These are phyloP conservation scores for Poecilia gillii DNA, from an alignment of 2,797 vertebrate genomes.

Conservation along the genomic window DNA sequence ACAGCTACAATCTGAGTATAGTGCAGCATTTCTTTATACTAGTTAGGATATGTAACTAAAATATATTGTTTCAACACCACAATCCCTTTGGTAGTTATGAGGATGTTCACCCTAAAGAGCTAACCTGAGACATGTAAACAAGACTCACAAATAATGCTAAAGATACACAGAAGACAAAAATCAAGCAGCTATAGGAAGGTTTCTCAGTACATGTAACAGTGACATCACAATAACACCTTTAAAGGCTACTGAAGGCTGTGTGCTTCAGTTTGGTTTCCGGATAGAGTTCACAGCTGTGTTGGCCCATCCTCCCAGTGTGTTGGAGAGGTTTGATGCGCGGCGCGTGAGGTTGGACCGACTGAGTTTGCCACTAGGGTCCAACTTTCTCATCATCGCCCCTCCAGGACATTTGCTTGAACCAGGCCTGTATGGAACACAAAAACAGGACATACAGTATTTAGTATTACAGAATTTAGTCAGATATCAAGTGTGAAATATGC, in stretches of 20 bases:
- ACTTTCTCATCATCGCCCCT: constrained; percentile 67
- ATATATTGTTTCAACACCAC: constrained; percentile 62
- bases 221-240: constrained; percentile 33
- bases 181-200: constrained; percentile 37
- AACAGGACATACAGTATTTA: neutral
- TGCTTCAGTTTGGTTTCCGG: constrained; percentile 68
- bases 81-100: constrained; percentile 60
- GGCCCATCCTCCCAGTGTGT: constrained; percentile 75
- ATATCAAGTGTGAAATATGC: neutral
- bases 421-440: constrained; percentile 47
- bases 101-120: constrained; percentile 36
- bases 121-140: constrained; percentile 63
- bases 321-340: constrained; percentile 66
- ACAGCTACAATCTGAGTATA: constrained; percentile 31
- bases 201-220: constrained; percentile 50
- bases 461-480: neutral
- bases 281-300: constrained; percentile 69
- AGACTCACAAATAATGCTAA: constrained; percentile 36
- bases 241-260: constrained; percentile 41
- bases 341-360: constrained; percentile 72
- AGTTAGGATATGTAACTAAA: constrained; percentile 27
- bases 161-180: constrained; percentile 11
- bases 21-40: neutral
- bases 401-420: constrained; percentile 52
- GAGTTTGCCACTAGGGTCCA: constrained; percentile 73